These are phyloP conservation scores for Asobara japonica DNA, from an alignment of 1,140 invertebrate species.

Conservation along the genomic window DNA sequence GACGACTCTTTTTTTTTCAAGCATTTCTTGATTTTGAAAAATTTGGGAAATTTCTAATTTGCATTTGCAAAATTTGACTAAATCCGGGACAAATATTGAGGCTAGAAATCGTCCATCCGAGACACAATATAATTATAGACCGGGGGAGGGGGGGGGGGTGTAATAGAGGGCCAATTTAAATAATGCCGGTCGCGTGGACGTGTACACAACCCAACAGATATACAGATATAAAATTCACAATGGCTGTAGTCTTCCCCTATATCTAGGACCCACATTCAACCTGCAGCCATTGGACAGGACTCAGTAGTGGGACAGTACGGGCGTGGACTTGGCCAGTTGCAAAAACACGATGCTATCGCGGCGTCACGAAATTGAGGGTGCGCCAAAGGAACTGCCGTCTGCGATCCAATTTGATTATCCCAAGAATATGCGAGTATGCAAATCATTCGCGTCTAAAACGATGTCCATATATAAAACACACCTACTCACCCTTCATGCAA, in stretches of 20 bases:
- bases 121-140: slow-evolving; percentile 22
- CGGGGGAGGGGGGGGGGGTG: too few relatives aligned
- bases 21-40: too few relatives aligned
- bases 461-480: slow-evolving; percentile 10
- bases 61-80: too few relatives aligned
- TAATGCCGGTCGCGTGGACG: slow-evolving; percentile 4
- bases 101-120: not conserved
- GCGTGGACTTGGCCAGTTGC: not conserved
- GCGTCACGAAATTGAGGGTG: slow-evolving; percentile 29
- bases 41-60: too few relatives aligned
- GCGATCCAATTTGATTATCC: slow-evolving; percentile 25
- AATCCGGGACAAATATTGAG: too few relatives aligned
- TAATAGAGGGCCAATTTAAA: slow-evolving; percentile 29
- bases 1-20: too few relatives aligned
- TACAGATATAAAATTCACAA: slow-evolving; percentile 14
- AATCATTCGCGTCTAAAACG: slow-evolving; percentile 24
- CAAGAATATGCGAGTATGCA: slow-evolving; percentile 33
- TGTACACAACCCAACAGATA: not conserved
- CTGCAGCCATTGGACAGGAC: not conserved
- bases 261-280: not conserved
- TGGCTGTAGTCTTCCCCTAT: not conserved
- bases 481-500: not conserved
- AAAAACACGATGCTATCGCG: slow-evolving; percentile 25
- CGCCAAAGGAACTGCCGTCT: slow-evolving; percentile 16
- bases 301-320: slow-evolving; percentile 12